Conservation (phyloP, 2,113 vertebrate genomes). For the Paedocypris sp. region DNA sequence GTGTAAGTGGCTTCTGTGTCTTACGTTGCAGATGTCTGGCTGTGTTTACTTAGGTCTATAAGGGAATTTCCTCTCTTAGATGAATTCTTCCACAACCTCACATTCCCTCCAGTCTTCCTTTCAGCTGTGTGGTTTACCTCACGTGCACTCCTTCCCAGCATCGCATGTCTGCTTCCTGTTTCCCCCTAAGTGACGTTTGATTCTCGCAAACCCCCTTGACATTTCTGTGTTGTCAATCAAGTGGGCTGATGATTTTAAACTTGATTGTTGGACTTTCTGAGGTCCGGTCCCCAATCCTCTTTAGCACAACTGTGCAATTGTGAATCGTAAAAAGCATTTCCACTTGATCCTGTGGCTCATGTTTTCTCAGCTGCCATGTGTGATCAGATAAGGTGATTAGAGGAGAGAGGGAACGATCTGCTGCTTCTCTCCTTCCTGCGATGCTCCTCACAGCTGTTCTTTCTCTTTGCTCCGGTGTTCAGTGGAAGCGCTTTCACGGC, state of each 20-base stretch:
- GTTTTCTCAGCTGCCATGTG: slow-evolving; percentile 29
- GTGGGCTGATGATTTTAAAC: slow-evolving; percentile 4
- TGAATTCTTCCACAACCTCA: background rate
- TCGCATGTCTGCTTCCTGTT: slow-evolving; percentile 17
- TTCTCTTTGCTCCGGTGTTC: background rate
- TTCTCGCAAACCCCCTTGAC: slow-evolving; percentile 11
- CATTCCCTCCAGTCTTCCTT: background rate
- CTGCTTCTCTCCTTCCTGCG: background rate
- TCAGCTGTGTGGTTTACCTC: background rate
- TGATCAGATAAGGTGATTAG: slow-evolving; percentile 35
- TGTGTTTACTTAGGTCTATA: background rate
- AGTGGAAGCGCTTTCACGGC: background rate
- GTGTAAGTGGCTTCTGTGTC: background rate
- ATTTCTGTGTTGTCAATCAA: too few relatives aligned
- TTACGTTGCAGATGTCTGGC: too few relatives aligned
- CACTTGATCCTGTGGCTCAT: background rate
- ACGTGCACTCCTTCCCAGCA: background rate
- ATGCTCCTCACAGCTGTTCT: slow-evolving; percentile 3
- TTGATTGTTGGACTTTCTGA: slow-evolving; percentile 1
- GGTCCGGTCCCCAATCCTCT: background rate
- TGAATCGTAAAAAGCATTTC: background rate
- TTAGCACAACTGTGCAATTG: background rate
- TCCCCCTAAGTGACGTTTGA: slow-evolving; percentile 40
- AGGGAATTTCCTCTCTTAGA: background rate
- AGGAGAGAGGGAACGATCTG: background rate